Conservation (phyloP, 2,888 invertebrate species). For the Drosophila longiperda region DNA sequence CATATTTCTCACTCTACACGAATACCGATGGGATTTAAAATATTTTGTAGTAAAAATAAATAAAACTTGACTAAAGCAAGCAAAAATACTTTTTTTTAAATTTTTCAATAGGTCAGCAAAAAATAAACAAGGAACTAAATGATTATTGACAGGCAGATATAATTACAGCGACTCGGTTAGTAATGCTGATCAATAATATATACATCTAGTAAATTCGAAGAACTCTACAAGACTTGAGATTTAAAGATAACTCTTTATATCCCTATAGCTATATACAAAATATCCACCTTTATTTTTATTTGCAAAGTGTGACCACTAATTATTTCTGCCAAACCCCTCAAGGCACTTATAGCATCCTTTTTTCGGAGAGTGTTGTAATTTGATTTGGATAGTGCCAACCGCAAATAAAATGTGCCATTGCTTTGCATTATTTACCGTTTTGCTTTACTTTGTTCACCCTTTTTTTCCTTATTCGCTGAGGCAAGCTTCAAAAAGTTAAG, state of each 20-base stretch:
- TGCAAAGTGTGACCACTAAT: background rate
- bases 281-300: background rate
- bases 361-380: constrained; percentile 33
- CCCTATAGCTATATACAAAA: background rate
- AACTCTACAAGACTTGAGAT: no score
- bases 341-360: background rate
- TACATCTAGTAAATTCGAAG: no score
- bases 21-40: background rate
- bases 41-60: background rate
- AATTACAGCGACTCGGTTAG: background rate
- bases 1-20: background rate
- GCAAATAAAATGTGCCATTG: constrained; percentile 7
- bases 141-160: background rate
- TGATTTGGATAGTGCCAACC: constrained; percentile 25
- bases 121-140: background rate
- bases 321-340: background rate
- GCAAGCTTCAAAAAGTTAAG: constrained; percentile 33
- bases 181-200: background rate
- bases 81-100: background rate
- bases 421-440: constrained; percentile 9
- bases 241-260: background rate
- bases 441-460: background rate
- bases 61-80: background rate
- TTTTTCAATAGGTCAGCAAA: background rate
- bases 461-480: constrained; percentile 13